phyloP scores from a whole-genome alignment of 2,888 invertebrate genomes.

The Eudemis profundana region DNA sequence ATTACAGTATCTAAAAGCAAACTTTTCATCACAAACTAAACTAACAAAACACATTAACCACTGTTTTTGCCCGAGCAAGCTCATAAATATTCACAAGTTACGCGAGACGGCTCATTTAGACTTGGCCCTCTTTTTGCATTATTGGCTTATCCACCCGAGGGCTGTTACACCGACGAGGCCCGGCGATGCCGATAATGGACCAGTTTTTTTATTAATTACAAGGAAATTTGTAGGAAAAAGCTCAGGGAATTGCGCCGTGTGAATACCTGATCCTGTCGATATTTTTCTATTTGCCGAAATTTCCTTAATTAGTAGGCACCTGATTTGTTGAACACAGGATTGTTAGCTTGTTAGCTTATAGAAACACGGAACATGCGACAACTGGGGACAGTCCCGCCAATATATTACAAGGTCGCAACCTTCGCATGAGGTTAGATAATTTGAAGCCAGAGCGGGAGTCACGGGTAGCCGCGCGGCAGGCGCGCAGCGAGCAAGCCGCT shows the following conservation, averaged over 20 bases:
- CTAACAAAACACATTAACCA: constrained; percentile 66
- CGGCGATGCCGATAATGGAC: constrained; percentile 78
- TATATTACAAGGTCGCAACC: too few relatives aligned
- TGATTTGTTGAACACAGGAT: too few relatives aligned
- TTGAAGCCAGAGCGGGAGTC: too few relatives aligned
- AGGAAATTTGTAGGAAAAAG: constrained; percentile 55
- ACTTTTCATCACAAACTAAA: constrained; percentile 35
- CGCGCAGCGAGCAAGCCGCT: too few relatives aligned
- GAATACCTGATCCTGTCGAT: neutral
- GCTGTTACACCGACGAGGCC: constrained; percentile 75
- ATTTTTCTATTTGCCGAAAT: neutral
- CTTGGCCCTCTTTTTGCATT: constrained; percentile 80
- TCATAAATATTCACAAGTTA: constrained; percentile 84
- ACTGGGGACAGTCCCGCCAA: too few relatives aligned
- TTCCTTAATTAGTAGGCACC: too few relatives aligned
- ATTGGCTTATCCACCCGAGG: constrained; percentile 80
- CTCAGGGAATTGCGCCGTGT: constrained; percentile 16
- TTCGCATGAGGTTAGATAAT: too few relatives aligned
- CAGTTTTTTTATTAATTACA: constrained; percentile 76
- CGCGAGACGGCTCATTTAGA: constrained; percentile 80
- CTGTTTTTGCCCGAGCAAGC: constrained; percentile 64
- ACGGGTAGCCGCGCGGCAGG: too few relatives aligned
- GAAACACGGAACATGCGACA: too few relatives aligned
- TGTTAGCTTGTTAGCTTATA: too few relatives aligned
- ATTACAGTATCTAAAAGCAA: neutral